These are phyloP conservation scores for Acanthurus tractus DNA, from an alignment of 2,797 vertebrate species.

Conservation along the genomic window DNA sequence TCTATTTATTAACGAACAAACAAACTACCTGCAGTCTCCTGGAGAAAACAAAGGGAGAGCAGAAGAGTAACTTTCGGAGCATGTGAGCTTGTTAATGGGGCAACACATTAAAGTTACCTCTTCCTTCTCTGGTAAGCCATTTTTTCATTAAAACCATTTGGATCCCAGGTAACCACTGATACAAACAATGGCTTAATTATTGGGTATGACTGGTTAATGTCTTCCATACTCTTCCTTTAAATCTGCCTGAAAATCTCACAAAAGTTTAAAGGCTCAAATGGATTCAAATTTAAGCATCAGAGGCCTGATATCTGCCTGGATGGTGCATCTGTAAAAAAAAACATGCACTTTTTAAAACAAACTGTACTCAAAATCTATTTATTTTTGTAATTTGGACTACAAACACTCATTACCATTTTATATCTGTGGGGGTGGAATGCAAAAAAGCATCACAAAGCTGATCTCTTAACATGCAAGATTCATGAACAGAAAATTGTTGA, in stretches of 20 bases:
- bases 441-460: constrained; percentile 18
- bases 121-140: not conserved
- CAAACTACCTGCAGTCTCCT: constrained; percentile 5
- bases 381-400: constrained; percentile 18
- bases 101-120: constrained; percentile 7
- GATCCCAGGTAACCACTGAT: not conserved
- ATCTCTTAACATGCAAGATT: not conserved
- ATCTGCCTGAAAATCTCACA: constrained; percentile 5
- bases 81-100: not conserved
- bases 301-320: not conserved
- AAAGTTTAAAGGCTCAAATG: constrained; percentile 2
- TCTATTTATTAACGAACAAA: constrained; percentile 23
- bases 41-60: not conserved
- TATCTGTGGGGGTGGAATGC: constrained; percentile 22
- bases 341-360: constrained; percentile 3
- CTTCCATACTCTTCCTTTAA: constrained; percentile 5
- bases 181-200: not conserved
- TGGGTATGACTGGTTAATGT: not conserved
- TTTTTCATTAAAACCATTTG: not conserved
- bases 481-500: constrained; percentile 22
- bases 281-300: constrained; percentile 22
- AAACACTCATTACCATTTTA: constrained; percentile 26
- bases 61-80: not conserved
- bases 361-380: not conserved
- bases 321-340: constrained; percentile 11